Evolutionary conservation across 2,797 vertebrate genomes (phyloP), one percentile per base, ranked within the genome.

Genomic region (Eurystomus glaucurus): DNA sequence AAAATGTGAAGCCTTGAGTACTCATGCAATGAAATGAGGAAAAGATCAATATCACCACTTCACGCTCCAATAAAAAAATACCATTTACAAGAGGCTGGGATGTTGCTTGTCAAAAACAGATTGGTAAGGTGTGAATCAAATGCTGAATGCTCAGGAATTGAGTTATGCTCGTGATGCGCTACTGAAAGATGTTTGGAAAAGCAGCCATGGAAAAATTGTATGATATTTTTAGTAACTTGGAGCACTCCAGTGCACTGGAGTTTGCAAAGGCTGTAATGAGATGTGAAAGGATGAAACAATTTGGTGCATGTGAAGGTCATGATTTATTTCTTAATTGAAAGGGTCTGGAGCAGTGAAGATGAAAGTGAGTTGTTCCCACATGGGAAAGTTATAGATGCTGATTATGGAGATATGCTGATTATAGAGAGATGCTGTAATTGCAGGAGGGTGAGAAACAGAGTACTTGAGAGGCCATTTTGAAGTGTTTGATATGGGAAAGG

Each of bases 1-100:
- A 95, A 91, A 94, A 89, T 88, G 16, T 64, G 70, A 92, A 83
- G 48, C 33, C 43, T 46, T 66, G 31, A 64, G 55, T 37, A 64
- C 2, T 54, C 10, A 0, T 41, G 43, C 48, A 96, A 80, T 1
- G 2, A 83, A 95, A 89, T 14, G 31, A 83, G 70, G 45, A 55
- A 93, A 77, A 84, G 14, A 80, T 33, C 39, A 92, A 93, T 48
- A 90, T 50, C 78, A 60, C 5, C 33, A 29, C 33, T 85, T 75
- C 41, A 55, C 0, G 11, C 68, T 88, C 28, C 75, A 71, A n/a
- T 48, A 33, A 82, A 82, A 90, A 91, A 80, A 54, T 1, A 65
- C 15, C 51, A 66, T 55, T 85, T 81, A 72, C 10, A 48, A 79
- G 46, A 90, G 15, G 18, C 2, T 41, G 60, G 18, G 43, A 60